These are phyloP conservation scores for Trachelus tabidus DNA, from an alignment of 2,888 invertebrate species.

Conservation along the genomic window DNA sequence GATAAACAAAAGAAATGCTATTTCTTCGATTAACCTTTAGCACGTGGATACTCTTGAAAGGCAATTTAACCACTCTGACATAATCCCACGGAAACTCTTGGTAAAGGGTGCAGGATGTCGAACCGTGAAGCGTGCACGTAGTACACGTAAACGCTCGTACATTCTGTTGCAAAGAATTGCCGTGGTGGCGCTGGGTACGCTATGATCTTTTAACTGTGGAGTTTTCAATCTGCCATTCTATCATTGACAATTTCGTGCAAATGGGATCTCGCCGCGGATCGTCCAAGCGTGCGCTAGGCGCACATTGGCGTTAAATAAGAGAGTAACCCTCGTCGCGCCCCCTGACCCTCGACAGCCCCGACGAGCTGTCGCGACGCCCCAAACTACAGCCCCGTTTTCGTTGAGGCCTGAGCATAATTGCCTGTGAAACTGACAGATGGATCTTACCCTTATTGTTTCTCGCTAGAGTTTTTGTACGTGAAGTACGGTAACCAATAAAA, in stretches of 20 bases:
- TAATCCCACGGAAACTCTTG: background rate
- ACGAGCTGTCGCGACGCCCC: background rate
- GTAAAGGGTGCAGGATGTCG: background rate
- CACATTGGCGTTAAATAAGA: conserved; percentile 78
- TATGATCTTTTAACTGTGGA: conserved; percentile 39
- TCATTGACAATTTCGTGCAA: conserved; percentile 64
- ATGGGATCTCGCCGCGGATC: conserved; percentile 68
- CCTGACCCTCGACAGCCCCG: conserved; percentile 21
- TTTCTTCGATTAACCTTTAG: conserved; percentile 20
- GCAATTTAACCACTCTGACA: background rate
- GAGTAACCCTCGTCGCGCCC: conserved; percentile 57
- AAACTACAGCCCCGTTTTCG: background rate
- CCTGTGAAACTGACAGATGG: conserved; percentile 62
- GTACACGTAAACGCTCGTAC: background rate
- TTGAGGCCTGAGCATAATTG: conserved; percentile 52
- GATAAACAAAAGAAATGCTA: conserved; percentile 50
- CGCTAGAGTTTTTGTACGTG: conserved; percentile 4
- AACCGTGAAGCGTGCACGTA: background rate
- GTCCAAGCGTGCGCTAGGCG: conserved; percentile 72
- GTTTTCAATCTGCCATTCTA: conserved; percentile 64
- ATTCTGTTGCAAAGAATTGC: background rate
- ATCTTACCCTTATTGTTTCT: conserved; percentile 58
- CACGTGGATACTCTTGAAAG: background rate
- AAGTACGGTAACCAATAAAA: background rate
- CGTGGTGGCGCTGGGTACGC: background rate